A percentile compares a stretch with the other conserved stretches of the same genome.
phyloP scores from a whole-genome alignment of 2,113 vertebrate genomes.

The Falco punctatus region DNA sequence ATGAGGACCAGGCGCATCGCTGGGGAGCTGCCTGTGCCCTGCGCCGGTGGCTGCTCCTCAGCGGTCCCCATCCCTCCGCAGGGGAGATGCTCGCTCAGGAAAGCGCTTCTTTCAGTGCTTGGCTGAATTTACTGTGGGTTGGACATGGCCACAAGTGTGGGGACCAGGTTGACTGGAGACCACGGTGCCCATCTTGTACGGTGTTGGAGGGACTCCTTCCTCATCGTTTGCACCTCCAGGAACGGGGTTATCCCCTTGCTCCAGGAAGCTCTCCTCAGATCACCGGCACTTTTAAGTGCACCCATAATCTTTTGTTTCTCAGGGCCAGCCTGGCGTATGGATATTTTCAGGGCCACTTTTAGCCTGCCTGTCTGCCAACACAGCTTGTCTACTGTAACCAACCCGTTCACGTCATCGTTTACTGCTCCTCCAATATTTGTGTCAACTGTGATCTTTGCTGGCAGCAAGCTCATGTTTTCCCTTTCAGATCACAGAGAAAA shows the following conservation, averaged over 20 bases:
- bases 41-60: accelerated
- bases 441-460: background rate
- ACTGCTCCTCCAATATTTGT: background rate
- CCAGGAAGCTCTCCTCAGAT: background rate
- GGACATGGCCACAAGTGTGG: accelerated
- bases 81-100: background rate
- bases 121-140: background rate
- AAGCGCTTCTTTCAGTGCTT: accelerated
- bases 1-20: background rate
- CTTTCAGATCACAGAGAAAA: background rate
- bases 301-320: background rate
- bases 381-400: background rate
- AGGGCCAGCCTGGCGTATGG: background rate
- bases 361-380: background rate
- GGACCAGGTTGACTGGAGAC: no score
- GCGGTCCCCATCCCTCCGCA: accelerated
- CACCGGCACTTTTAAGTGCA: background rate
- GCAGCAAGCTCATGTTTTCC: background rate
- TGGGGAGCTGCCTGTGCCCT: background rate
- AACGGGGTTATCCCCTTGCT: background rate
- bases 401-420: background rate
- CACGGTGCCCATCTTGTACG: accelerated
- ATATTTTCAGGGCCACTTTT: background rate
- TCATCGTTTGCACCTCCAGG: background rate
- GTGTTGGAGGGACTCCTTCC: background rate